These are phyloP conservation scores for Apotomis capreana DNA, from an alignment of 2,888 invertebrate species.

Conservation along the genomic window DNA sequence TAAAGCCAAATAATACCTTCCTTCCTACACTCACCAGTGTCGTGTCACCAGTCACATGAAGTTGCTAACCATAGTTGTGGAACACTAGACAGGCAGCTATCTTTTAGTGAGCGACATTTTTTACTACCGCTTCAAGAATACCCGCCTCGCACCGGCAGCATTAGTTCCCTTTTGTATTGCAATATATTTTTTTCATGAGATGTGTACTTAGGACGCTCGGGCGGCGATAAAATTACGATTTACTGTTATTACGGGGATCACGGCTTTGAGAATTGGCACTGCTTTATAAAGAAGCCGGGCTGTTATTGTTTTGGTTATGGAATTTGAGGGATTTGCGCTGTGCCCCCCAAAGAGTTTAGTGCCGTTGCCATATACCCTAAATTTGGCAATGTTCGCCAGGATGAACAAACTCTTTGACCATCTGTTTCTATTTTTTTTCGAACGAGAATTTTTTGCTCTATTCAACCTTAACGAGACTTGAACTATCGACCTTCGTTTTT, in stretches of 20 bases:
- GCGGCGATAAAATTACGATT: slow-evolving; percentile 59
- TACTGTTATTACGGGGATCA: slow-evolving; percentile 56
- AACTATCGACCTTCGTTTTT: too few relatives aligned
- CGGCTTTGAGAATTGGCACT: slow-evolving; percentile 45
- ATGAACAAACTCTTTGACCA: too few relatives aligned
- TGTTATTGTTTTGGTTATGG: slow-evolving; percentile 48
- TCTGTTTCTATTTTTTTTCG: too few relatives aligned
- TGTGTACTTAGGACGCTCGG: slow-evolving; percentile 52
- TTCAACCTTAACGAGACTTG: too few relatives aligned
- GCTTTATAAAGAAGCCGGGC: slow-evolving; percentile 43
- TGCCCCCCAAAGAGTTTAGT: neutral
- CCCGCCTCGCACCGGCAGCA: slow-evolving; percentile 14
- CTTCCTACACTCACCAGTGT: too few relatives aligned
- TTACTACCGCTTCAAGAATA: slow-evolving; percentile 23
- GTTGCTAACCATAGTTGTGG: too few relatives aligned
- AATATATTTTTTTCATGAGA: slow-evolving; percentile 61
- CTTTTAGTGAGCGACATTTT: neutral
- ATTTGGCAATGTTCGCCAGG: too few relatives aligned
- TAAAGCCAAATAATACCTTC: too few relatives aligned
- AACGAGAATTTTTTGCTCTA: too few relatives aligned
- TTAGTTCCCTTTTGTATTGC: slow-evolving; percentile 46
- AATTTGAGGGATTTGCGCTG: slow-evolving; percentile 12
- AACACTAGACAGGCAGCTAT: too few relatives aligned
- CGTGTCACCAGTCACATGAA: too few relatives aligned
- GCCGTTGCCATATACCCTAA: neutral